A percentile compares a stretch with the other conserved stretches of the same genome.
These are phyloP conservation scores for Nineta flava DNA, from an alignment of 2,888 invertebrate species.

Conservation along the genomic window DNA sequence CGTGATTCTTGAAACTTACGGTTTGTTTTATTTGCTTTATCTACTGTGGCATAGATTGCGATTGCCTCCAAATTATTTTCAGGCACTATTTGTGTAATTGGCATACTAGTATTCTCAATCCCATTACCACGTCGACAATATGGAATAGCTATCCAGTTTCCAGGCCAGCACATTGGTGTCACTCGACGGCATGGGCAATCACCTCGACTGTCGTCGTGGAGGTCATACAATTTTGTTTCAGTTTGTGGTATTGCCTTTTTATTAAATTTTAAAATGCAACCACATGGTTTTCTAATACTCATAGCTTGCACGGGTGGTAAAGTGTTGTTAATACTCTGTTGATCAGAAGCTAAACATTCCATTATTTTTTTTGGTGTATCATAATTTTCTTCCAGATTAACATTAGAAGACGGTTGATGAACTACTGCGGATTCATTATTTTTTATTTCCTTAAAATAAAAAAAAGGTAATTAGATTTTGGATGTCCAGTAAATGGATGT, in stretches of 20 bases:
- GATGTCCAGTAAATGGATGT: too few relatives aligned
- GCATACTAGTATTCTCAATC: slow-evolving; percentile 37
- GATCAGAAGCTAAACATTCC: slow-evolving; percentile 40
- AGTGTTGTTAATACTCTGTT: slow-evolving; percentile 22
- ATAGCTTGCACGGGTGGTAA: slow-evolving; percentile 37
- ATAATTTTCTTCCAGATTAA: slow-evolving; percentile 41
- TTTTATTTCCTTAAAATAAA: slow-evolving; percentile 20
- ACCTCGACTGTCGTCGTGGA: slow-evolving; percentile 11
- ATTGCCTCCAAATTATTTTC: slow-evolving; percentile 25
- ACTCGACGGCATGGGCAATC: slow-evolving; percentile 45
- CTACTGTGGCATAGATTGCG: slow-evolving; percentile 53
- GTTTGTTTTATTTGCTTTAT: slow-evolving; percentile 47
- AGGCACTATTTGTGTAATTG: slow-evolving; percentile 31
- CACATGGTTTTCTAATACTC: slow-evolving; percentile 52
- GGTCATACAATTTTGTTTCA: slow-evolving; percentile 11
- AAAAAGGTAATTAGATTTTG: too few relatives aligned
- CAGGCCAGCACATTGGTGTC: slow-evolving; percentile 41
- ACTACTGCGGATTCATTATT: slow-evolving; percentile 20
- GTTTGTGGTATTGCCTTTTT: slow-evolving; percentile 19
- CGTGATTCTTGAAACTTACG: slow-evolving; percentile 24
- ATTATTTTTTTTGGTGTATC: slow-evolving; percentile 60
- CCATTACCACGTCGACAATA: slow-evolving; percentile 38
- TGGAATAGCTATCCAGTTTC: slow-evolving; percentile 41
- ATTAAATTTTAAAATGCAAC: slow-evolving; percentile 46
- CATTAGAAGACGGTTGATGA: slow-evolving; percentile 22